Evolutionary conservation across 2,797 vertebrate species (phyloP).

Genomic region (Enteromius argenteus): DNA sequence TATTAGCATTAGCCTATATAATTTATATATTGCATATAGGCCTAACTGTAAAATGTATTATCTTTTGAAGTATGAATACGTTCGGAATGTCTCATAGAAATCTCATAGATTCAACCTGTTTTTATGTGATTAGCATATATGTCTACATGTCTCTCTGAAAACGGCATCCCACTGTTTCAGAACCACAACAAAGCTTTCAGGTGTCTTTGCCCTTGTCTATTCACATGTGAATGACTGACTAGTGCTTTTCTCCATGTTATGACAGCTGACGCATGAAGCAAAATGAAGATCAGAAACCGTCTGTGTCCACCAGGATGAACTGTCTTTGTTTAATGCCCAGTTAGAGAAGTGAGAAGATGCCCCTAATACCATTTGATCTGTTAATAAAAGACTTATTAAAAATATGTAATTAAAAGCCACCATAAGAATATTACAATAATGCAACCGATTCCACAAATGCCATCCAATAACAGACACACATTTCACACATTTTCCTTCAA

Average conservation of each 20-base stretch:
- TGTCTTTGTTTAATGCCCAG: background rate
- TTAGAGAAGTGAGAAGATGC: background rate
- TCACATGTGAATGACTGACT: slow-evolving; percentile 1
- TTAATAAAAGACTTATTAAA: background rate
- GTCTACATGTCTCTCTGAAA: background rate
- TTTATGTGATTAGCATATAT: background rate
- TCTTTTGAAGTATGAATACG: background rate
- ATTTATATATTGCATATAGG: background rate
- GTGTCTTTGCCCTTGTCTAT: background rate
- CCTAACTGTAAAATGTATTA: background rate
- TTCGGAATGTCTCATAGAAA: background rate
- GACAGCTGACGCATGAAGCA: background rate
- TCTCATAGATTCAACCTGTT: background rate
- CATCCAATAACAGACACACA: background rate
- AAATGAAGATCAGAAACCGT: background rate
- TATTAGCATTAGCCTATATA: background rate
- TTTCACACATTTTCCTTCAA: background rate
- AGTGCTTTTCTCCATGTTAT: background rate
- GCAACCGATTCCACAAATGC: background rate
- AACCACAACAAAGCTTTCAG: background rate
- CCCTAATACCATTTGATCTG: background rate
- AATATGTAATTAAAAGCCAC: background rate
- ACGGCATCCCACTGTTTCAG: background rate
- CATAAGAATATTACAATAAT: background rate
- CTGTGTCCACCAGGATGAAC: background rate